Conservation (phyloP, 92 coral and sea anemone species). For the Porites cylindrica region DNA sequence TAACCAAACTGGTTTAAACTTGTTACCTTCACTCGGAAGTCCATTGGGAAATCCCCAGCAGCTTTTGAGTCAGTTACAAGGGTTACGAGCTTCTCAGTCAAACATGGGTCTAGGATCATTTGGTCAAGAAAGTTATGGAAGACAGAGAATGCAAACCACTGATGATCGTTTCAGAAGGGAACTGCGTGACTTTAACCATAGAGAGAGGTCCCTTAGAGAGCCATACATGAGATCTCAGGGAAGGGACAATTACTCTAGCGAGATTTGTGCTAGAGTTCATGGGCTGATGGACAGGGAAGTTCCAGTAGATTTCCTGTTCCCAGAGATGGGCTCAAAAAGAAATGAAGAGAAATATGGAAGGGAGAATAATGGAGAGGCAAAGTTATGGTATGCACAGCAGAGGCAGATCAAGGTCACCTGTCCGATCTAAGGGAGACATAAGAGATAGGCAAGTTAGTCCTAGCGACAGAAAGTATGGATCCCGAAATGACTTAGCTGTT, state of each 20-base stretch:
- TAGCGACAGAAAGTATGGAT: constrained; percentile 31
- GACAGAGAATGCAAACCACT: constrained; percentile 1
- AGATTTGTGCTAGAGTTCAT: not conserved
- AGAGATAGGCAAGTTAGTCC: not conserved
- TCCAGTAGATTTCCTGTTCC: not conserved
- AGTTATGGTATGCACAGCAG: not conserved
- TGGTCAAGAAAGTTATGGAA: not conserved
- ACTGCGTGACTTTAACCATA: not conserved
- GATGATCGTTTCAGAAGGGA: constrained; percentile 23
- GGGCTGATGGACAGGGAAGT: constrained; percentile 20
- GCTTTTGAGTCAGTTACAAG: constrained; percentile 3
- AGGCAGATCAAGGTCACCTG: constrained; percentile 6
- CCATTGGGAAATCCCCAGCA: constrained; percentile 28
- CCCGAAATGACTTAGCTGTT: constrained; percentile 17
- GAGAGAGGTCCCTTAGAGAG: constrained; percentile 9
- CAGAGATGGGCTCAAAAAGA: constrained; percentile 15
- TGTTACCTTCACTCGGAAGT: constrained; percentile 20
- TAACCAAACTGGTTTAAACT: constrained; percentile 9
- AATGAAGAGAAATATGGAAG: not conserved
- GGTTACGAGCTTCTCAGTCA: constrained; percentile 10
- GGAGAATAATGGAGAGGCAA: constrained; percentile 8
- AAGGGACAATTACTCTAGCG: not conserved
- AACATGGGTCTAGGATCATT: not conserved
- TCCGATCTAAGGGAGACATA: not conserved
- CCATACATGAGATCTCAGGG: not conserved